Base-by-base conservation (phyloP, 2,113 vertebrate genomes). In the Urocynchramus pylzowi region DNA sequence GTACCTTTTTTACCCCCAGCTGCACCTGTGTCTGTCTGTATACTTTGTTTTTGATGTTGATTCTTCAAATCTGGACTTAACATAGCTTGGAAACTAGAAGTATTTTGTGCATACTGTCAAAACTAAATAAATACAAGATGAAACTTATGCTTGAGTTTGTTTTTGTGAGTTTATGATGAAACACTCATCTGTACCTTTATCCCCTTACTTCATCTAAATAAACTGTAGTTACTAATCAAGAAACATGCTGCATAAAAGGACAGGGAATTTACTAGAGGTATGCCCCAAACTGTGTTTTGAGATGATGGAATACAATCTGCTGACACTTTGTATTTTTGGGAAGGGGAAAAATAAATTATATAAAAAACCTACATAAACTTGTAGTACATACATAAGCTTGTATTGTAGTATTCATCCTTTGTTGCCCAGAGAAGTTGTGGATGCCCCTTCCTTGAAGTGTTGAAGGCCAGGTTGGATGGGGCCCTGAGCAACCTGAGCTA, bases 51-150 rank as follows among this genome's bases (percentile, higher is more conserved):
- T 80, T 87, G 22, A 30, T 76, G 41, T 50, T 45, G 30, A 21
- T 74, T 95, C 50, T 73, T 86, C 42, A 80, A 52, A 88, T 54
- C 9, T 63, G 53, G 10, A 27, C 45, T 57, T 87, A 20, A n/a
- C 12, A 2, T 79, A 56, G 7, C 61, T 80, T 74, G 54, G 17
- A 75, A 92, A 63, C 17, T 47, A 7, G 20, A 89, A 69, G 35
- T 76, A 8, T 77, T 45, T 67, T 84, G 42, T 96, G 33, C 35
- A 21, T 92, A 0, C 26, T 90, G 69, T 88, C 47, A 78, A 70
- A 96, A 84, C 26, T 42, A 86, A 96, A 91, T 95, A 97, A 94
- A 96, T 84, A 28, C 45, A 84, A 74, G 39, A 41, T 85, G 16
- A 85, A 94, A 89, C 31, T 88, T 86, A 50, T 0, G 3, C 42